Percentiles rank a stretch among this genome's conserved stretches.
phyloP scores from a whole-genome alignment of 2,888 invertebrate species.

The Phlogophora meticulosa region DNA sequence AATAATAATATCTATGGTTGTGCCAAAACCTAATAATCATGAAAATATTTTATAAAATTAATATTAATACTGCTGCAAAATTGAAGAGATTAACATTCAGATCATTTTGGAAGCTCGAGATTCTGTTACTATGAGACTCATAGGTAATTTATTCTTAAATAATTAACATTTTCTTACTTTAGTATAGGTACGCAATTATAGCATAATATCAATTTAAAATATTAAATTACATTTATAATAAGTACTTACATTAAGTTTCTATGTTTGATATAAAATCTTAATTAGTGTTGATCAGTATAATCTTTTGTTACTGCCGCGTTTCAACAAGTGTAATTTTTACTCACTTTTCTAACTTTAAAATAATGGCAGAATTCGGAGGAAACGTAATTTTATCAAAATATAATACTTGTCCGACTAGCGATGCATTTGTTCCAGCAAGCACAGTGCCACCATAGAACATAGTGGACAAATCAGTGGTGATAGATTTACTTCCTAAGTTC shows the following conservation, averaged over 20 bases:
- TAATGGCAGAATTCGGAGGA: conserved; percentile 84
- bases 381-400: conserved; percentile 87
- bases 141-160: not conserved
- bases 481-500: conserved; percentile 92
- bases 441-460: conserved; percentile 94
- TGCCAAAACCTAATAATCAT: not conserved
- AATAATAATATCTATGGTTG: not conserved
- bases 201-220: conserved; percentile 12
- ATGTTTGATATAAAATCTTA: conserved; percentile 5
- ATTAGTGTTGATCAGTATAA: conserved; percentile 1
- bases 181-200: not conserved
- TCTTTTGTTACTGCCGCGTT: conserved; percentile 1
- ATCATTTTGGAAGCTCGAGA: conserved; percentile 57
- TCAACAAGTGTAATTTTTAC: not conserved
- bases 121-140: conserved; percentile 37
- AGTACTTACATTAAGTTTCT: not conserved
- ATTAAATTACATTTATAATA: conserved; percentile 2
- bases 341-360: conserved; percentile 86
- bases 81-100: conserved; percentile 32
- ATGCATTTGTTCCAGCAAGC: conserved; percentile 82
- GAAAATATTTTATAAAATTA: conserved; percentile 11
- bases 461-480: conserved; percentile 93
- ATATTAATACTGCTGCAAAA: conserved; percentile 44
- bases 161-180: conserved; percentile 25
- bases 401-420: conserved; percentile 81